A percentile compares a stretch with the other conserved stretches of the same genome.
Conservation (phyloP, 2,797 vertebrate species). For the Alectoris magna region DNA sequence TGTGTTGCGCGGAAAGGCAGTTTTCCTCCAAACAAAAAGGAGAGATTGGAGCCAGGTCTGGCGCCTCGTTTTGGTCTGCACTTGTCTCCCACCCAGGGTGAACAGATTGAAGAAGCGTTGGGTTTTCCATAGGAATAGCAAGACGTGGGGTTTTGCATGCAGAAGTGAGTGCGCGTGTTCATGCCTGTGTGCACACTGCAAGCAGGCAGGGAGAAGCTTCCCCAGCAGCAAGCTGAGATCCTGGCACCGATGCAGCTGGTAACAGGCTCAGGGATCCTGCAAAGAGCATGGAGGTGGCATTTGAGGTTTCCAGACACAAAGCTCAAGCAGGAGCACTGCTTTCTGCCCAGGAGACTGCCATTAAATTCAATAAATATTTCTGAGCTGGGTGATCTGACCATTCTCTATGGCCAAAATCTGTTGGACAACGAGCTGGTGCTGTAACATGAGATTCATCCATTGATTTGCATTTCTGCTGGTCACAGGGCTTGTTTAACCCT, state of each 20-base stretch:
- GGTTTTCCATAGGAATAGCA: not conserved
- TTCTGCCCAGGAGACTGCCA: not conserved
- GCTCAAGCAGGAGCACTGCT: not conserved
- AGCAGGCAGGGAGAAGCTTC: not conserved
- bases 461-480: not conserved
- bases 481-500: not conserved
- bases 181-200: fast-evolving
- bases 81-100: not conserved
- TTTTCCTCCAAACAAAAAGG: not conserved
- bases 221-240: not conserved
- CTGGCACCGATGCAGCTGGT: not conserved
- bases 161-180: fast-evolving
- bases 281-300: not conserved
- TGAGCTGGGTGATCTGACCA: not conserved
- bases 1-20: not conserved
- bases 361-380: not conserved
- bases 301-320: not conserved
- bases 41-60: not conserved
- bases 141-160: fast-evolving
- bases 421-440: not conserved
- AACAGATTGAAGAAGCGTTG: not conserved
- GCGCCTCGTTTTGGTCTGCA: not conserved
- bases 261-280: not conserved
- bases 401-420: not conserved
- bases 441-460: not conserved